These are phyloP conservation scores for Hypocryptadius cinnamomeus DNA, from an alignment of 2,113 vertebrate genomes.

Conservation along the genomic window DNA sequence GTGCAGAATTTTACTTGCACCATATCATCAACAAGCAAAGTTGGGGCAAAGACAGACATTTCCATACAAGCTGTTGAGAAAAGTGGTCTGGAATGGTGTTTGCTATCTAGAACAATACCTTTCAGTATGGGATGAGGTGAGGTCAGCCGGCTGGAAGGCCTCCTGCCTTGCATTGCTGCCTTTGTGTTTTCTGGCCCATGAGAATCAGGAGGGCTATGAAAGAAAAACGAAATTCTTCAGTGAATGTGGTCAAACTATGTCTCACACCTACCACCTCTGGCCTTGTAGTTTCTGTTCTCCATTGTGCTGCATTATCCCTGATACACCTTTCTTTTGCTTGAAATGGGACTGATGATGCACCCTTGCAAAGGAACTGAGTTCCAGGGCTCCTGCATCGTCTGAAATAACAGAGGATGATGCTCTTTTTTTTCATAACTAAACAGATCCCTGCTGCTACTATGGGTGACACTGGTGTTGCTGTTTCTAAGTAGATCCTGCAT, in stretches of 20 bases:
- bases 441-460: not conserved
- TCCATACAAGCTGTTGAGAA: not conserved
- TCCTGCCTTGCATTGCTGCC: not conserved
- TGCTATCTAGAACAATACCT: constrained; percentile 68
- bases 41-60: not conserved
- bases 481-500: not conserved
- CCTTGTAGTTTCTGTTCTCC: not conserved
- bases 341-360: not conserved
- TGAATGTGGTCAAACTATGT: not conserved
- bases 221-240: not conserved
- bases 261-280: not conserved
- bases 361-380: not conserved
- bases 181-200: not conserved
- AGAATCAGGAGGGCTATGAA: constrained; percentile 3
- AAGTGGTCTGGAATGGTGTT: not conserved
- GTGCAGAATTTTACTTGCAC: not conserved
- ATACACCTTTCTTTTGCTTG: not conserved
- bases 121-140: constrained; percentile 75
- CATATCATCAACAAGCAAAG: not conserved
- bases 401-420: not conserved
- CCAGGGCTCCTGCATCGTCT: not conserved
- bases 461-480: not conserved
- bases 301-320: not conserved
- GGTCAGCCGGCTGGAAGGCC: not conserved
- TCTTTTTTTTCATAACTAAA: not conserved